Evolutionary conservation across 2,888 invertebrate genomes (phyloP), one percentile per base, ranked within the genome.

Genomic region (Drosophila incognita): DNA sequence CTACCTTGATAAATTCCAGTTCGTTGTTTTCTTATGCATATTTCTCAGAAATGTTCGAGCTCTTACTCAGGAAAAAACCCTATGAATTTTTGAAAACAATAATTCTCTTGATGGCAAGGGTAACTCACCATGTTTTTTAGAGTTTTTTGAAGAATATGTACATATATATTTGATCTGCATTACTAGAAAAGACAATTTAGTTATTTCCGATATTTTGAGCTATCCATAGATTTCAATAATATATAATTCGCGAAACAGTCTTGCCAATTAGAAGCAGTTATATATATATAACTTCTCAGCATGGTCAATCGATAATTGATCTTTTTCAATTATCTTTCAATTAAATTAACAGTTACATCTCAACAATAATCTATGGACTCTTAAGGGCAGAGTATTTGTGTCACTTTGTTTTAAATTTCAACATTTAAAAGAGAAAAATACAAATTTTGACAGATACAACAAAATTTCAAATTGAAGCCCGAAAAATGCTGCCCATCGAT

Each of bases 401-500:
- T n/a, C 15, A 56, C 68, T 36, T 52, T 27, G 51, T 7, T 13
- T 36, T 18, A 21, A 6, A 7, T 15, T 7, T 53, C 46, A 60
- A 36, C n/a, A 18, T 24, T 15, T 24, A 24, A 24, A 46, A 8
- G 1, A 15, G 1, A 24, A 15, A 46, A 18, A 59, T 27, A 27
- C 0, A n/a, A 5, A 2, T 29, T 29, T 8, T 21, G 11, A 15
- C 10, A 29, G 2, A 24, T 21, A 11, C 21, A 40, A 42, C 18
- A 27, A 49, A 59, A 62, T 65, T 70, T 2, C 54, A 38, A n/a
- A 49, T 21, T 5, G 6, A 13, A 46, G 15, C 8, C 18, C 7
- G 10, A 2, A 56, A 31, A 48, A 87, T 87, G 87, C 40, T 54
- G 2, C 78, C 89, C 1, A 68, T 71, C 2, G 87, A 87, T 59